Conservation (phyloP, 2,888 invertebrate species). For the Drosophila peninsularis region DNA sequence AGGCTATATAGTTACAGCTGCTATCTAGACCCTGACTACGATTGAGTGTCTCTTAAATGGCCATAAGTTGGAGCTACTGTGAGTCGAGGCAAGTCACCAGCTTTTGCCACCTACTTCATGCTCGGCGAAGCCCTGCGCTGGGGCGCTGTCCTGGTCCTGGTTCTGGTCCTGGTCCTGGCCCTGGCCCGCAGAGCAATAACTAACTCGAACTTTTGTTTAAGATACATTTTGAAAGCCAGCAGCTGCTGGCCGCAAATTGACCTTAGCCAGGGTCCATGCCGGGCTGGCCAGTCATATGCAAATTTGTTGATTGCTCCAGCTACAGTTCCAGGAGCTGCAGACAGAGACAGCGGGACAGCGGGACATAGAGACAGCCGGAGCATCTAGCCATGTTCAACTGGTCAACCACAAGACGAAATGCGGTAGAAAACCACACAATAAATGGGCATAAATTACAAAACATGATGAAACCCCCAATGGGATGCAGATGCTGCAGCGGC, state of each 20-base stretch:
- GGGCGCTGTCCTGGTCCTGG: not conserved
- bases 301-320: constrained; percentile 64
- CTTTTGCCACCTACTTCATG: constrained; percentile 31
- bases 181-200: constrained; percentile 33
- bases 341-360: not conserved
- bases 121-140: constrained; percentile 5
- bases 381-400: constrained; percentile 50
- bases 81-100: not conserved
- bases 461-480: constrained; percentile 62
- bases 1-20: not conserved
- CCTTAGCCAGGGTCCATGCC: constrained; percentile 40
- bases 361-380: constrained; percentile 2
- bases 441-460: constrained; percentile 78
- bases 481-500: constrained; percentile 11
- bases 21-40: not conserved
- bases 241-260: constrained; percentile 68
- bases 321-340: constrained; percentile 19
- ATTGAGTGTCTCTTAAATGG: constrained; percentile 4
- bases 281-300: constrained; percentile 56
- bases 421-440: constrained; percentile 76
- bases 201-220: constrained; percentile 36
- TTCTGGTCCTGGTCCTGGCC: not conserved
- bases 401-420: constrained; percentile 73
- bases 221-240: constrained; percentile 57
- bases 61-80: constrained; percentile 10